Base-by-base conservation (phyloP, 2,888 invertebrate species). In the Leucania comma region DNA sequence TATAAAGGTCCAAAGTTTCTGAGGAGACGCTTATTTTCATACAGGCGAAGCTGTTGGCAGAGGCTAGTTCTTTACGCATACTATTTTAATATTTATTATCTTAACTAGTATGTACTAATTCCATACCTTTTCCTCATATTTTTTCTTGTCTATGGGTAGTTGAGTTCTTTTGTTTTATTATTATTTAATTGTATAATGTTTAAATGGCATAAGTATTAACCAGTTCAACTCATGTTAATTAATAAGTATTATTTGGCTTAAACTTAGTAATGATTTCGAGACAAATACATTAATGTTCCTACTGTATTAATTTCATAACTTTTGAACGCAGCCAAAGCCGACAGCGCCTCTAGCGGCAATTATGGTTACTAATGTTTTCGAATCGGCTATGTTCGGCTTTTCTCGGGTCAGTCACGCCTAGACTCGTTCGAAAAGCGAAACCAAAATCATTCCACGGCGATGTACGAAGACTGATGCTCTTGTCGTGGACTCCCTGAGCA, bases 371-470 rank as follows among this genome's bases (percentile, higher is more conserved):
- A 72, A 51, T 22, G 3, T 53, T 10, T 14, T 68, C 50, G 82
- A 85, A 87, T 94, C 95, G 94, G 93, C 69, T 66, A 80, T 80
- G 77, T 87, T 96, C 95, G 95, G 94, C 80, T 90, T 85, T 89
- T 84, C 85, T 95, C 95, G 95, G 92, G 83, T 87, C 92, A 95
- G 95, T 95, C 95, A 95, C 95, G 95, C 95, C 95, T 95, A 95
- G 94, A 95, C 95, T 94, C 94, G 95, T 95, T 95, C 94, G 92
- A 93, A 94, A 95, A 95, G 93, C 94, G 95, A 95, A 95, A 94
- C 93, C 89, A 89, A 92, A 42, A 87, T 95, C 95, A 95, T 95
- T 96, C 94, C 94, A 94, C 93, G 94, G 94, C 95, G 93, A 95
- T 94, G 94, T 93, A 92, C 93, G 92, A 93, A 94, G 93, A 94